Conservation (phyloP, 2,113 vertebrate species). For the Pterocles gutturalis region DNA sequence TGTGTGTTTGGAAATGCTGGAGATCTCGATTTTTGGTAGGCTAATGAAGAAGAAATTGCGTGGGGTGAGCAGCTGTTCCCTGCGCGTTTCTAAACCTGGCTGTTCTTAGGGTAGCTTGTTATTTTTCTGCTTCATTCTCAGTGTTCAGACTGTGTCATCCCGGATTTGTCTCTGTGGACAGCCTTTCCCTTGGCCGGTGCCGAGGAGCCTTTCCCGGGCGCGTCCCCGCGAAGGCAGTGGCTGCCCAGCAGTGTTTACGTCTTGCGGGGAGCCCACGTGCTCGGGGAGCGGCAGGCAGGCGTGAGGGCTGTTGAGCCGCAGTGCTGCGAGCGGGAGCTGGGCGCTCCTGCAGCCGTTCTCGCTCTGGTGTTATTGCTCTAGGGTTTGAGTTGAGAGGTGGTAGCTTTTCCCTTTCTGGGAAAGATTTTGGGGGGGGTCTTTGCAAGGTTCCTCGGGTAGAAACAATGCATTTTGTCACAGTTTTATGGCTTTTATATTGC, state of each 20-base stretch:
- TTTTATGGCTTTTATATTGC: not conserved
- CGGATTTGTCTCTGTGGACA: rapidly evolving
- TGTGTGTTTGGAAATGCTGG: not conserved
- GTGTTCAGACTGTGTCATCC: rapidly evolving
- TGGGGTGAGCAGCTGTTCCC: not conserved
- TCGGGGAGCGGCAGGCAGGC: not conserved
- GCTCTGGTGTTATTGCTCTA: rapidly evolving
- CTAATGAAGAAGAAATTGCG: not conserved
- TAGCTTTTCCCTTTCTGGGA: not conserved
- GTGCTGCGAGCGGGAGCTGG: not conserved
- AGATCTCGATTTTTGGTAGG: not conserved
- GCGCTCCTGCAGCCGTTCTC: not conserved
- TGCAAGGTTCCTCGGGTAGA: not conserved
- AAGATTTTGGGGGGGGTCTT: too few relatives aligned
- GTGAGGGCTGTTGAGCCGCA: not conserved
- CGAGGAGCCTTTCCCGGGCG: not conserved
- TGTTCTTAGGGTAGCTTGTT: not conserved
- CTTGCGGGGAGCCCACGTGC: not conserved
- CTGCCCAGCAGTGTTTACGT: not conserved
- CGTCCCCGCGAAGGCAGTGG: not conserved
- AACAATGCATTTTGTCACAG: rapidly evolving
- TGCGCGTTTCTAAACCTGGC: not conserved
- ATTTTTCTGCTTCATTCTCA: not conserved
- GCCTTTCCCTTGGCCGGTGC: not conserved
- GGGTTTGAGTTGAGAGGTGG: not conserved